Base-by-base conservation (phyloP, 1,140 invertebrate genomes). In the Nasonia vitripennis region DNA sequence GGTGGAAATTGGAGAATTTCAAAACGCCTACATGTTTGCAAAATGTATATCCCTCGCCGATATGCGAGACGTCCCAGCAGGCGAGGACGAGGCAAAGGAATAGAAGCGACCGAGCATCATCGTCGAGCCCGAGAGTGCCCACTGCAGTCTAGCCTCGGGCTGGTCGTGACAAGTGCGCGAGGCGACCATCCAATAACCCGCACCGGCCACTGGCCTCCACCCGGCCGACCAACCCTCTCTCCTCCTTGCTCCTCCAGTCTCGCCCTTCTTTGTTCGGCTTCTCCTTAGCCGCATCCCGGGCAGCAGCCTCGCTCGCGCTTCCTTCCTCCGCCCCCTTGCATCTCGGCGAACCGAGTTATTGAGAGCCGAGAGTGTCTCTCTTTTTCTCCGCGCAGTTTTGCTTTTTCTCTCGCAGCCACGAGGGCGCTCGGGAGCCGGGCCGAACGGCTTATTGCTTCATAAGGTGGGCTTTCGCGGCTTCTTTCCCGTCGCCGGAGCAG, bases 161-260 rank as follows among this genome's bases (percentile, higher is more conserved):
- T 34, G n/a, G 17, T 89, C 88, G 90, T 91, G 90, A 90, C 91
- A 91, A 92, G 91, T 90, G 91, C 89, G 89, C 89, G 90, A 91
- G 90, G 89, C 89, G 90, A 87, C 90, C 89, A 91, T 91, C 91
- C 91, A 92, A 92, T 92, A 91, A 92, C 89, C 91, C 91, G 89
- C 91, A 91, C 89, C 87, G 89, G 90, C 89, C 91, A 90, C 89
- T 89, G 88, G 88, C 88, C 88, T 86, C 86, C 74, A 78, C 75
- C 62, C 81, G 31, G 70, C 74, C 48, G 48, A 81, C 78, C 77
- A 83, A 75, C 20, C 48, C 77, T 12, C 68, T 84, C 86, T 81
- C 71, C 75, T 77, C 37, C 74, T 51, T 83, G 27, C 73, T 41
- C 79, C 45, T 48, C 83, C 87, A 78, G 37, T 5, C 62, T 41